Conservation (phyloP, 1,140 invertebrate species). For the Dreissena polymorpha region DNA sequence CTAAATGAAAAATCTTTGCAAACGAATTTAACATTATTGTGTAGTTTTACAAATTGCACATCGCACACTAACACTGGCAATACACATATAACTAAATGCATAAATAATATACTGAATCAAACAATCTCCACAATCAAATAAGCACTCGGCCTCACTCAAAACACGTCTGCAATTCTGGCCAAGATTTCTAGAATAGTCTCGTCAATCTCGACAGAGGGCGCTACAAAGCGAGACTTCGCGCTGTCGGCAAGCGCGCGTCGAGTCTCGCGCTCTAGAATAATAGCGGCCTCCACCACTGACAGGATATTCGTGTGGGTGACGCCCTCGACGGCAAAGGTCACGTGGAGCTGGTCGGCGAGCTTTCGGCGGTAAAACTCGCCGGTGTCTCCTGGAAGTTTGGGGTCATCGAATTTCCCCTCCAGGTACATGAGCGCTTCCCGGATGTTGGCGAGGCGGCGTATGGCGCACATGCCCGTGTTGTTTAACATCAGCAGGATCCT, state of each 20-base stretch:
- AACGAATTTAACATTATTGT: too few relatives aligned
- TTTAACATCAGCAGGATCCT: constrained; percentile 74
- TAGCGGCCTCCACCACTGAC: constrained; percentile 64
- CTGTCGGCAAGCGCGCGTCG: constrained; percentile 54
- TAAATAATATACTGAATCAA: not conserved
- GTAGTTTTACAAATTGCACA: too few relatives aligned
- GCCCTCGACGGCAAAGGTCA: constrained; percentile 65
- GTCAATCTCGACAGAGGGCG: constrained; percentile 67
- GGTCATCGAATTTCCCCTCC: constrained; percentile 69
- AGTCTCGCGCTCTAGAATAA: constrained; percentile 66
- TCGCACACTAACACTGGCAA: too few relatives aligned
- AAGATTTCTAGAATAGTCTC: constrained; percentile 69
- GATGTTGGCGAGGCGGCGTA: constrained; percentile 66
- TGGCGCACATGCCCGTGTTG: constrained; percentile 69
- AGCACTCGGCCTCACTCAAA: constrained; percentile 24
- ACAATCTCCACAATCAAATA: not conserved
- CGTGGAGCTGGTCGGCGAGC: constrained; percentile 73
- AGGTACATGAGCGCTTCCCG: constrained; percentile 66
- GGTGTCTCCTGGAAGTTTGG: constrained; percentile 69
- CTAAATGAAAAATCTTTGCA: too few relatives aligned
- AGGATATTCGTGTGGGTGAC: constrained; percentile 69
- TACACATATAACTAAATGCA: too few relatives aligned
- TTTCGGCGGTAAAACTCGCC: constrained; percentile 75
- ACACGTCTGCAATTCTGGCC: constrained; percentile 70
- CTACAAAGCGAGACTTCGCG: constrained; percentile 51